Evolutionary conservation across 2,888 invertebrate species (phyloP).

Genomic region (Odiellus spinosus): DNA sequence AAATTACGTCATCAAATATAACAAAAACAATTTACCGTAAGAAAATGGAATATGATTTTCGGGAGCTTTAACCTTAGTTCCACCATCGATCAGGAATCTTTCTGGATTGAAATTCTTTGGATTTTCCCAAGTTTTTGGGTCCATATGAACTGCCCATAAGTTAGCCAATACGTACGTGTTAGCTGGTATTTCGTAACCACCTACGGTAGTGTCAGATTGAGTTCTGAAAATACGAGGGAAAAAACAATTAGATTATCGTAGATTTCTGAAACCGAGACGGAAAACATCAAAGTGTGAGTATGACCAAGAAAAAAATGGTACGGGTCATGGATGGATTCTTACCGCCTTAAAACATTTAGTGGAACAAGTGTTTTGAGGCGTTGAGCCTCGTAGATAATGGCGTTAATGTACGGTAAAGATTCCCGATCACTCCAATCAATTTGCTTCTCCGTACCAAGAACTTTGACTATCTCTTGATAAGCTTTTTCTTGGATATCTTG

Average conservation of each 20-base stretch:
- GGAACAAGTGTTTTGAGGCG: slow-evolving; percentile 43
- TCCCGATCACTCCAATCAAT: slow-evolving; percentile 41
- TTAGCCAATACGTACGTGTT: slow-evolving; percentile 9
- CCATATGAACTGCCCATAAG: slow-evolving; percentile 14
- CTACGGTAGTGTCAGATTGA: slow-evolving; percentile 6
- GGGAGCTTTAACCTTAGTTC: not conserved
- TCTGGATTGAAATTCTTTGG: slow-evolving; percentile 13
- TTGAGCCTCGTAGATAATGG: slow-evolving; percentile 55
- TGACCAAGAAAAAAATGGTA: no score
- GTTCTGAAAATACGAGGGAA: slow-evolving; percentile 3
- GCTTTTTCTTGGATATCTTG: slow-evolving; percentile 41
- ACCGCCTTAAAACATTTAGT: slow-evolving; percentile 15
- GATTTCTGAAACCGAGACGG: no score
- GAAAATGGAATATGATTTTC: slow-evolving; percentile 10
- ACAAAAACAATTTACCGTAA: slow-evolving; percentile 3
- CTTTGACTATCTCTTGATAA: slow-evolving; percentile 42
- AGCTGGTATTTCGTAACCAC: slow-evolving; percentile 13
- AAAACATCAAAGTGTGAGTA: no score
- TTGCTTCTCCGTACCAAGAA: slow-evolving; percentile 38
- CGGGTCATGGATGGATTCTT: not conserved
- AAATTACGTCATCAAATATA: slow-evolving; percentile 7
- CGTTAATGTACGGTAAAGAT: slow-evolving; percentile 66
- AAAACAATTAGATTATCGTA: not conserved
- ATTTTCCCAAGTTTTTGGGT: slow-evolving; percentile 8
- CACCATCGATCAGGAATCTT: slow-evolving; percentile 10